Base-by-base conservation (phyloP, 2,113 vertebrate genomes). In the Butastur rufipennis region DNA sequence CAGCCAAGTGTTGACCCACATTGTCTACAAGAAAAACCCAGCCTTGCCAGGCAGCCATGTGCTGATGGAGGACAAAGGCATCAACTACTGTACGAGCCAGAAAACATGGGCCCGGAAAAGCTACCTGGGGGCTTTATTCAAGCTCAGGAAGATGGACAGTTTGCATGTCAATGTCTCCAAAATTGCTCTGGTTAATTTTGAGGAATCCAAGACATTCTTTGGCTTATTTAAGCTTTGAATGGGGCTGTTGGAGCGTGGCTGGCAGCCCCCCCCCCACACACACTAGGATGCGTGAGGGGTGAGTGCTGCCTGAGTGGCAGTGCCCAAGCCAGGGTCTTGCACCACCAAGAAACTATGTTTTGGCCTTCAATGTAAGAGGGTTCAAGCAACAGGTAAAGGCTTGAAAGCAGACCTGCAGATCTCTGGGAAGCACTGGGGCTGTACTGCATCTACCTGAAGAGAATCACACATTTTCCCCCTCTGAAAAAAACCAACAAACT, bases 181-280 rank as follows among this genome's bases (percentile, higher is more conserved):
- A 66, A 89, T 95, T 0, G 34, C 90, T 23, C 68, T 98, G 63
- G 97, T 98, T 47, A 98, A 62, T 86, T 97, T 98, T 93, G 98
- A 98, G 72, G 98, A 98, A 80, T 96, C 98, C 7, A 98, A 98
- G 95, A 98, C 98, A 7, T 98, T 98, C 95, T 98, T 98, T 17
- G 98, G 98, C 21, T 79, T 98, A 89, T 98, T 98, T 94, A 98
- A 98, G 65, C 97, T 98, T 89, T 98, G 93, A 97, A 38, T 29
- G 38, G 16, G 14, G 34, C n/a, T 42, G 47, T 38, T 45, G 40
- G 58, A 86, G 10, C 0, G 0, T 38, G 61, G 48, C 23, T 6
- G 14, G 50, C 77, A 87, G 67, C 29, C 10, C 12, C 9, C 1
- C 6, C 3, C 4, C 3, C 9, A 7, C 34, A 16, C 6, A 7